Conservation (phyloP, 2,888 invertebrate species). For the Julus scanicus region DNA sequence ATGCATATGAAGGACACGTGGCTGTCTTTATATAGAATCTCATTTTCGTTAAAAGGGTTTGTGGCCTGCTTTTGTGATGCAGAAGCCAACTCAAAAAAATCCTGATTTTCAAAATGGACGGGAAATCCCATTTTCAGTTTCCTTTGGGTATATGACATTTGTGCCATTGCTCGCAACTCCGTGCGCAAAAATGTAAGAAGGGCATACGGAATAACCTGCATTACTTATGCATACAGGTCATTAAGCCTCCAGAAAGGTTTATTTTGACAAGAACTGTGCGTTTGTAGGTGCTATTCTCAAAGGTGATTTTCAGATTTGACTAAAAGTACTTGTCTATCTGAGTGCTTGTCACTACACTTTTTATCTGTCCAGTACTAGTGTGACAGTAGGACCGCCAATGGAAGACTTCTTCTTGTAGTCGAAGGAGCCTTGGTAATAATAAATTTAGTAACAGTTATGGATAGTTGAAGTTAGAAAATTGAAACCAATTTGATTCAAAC, state of each 20-base stretch:
- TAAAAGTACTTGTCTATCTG: background rate
- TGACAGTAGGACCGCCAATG: no score
- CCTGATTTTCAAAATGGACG: background rate
- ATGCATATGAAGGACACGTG: constrained; percentile 2
- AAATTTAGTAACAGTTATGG: no score
- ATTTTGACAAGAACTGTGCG: background rate
- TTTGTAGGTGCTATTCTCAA: background rate
- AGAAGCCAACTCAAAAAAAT: background rate
- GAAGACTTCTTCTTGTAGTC: no score
- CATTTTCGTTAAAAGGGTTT: constrained; percentile 23
- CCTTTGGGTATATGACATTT: background rate
- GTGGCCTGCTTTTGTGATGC: background rate
- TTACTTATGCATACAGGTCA: constrained; percentile 22
- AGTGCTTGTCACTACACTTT: constrained; percentile 13
- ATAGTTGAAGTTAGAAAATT: no score
- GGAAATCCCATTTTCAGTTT: background rate
- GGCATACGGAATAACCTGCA: background rate
- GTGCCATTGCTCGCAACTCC: background rate
- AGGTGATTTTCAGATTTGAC: background rate
- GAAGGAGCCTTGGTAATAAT: no score
- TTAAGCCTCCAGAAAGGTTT: background rate
- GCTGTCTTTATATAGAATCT: background rate
- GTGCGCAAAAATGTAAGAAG: background rate
- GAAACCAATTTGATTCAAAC: no score
- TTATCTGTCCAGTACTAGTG: background rate